A percentile compares a stretch with the other conserved stretches of the same genome.
Conservation (phyloP, 92 coral and sea anemone genomes). For the Epizoanthus illoricatus region DNA sequence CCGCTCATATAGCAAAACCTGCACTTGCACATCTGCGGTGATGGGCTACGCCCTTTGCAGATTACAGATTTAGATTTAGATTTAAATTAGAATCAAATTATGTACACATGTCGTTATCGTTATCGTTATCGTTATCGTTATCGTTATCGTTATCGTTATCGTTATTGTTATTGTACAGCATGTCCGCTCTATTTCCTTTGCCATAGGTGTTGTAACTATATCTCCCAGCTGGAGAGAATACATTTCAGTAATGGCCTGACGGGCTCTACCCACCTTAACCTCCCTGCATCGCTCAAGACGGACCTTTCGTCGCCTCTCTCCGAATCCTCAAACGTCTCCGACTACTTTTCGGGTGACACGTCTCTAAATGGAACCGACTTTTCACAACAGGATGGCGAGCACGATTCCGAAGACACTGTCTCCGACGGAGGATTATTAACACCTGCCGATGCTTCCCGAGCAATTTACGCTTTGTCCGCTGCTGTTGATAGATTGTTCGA, state of each 20-base stretch:
- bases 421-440: conserved; percentile 75
- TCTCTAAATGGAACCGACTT: conserved; percentile 78
- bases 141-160: not conserved
- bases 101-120: too few relatives aligned
- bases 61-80: too few relatives aligned
- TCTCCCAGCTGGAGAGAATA: conserved; percentile 81
- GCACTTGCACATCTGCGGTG: too few relatives aligned
- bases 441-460: conserved; percentile 90
- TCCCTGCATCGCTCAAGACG: conserved; percentile 59
- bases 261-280: conserved; percentile 55
- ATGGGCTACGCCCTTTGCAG: too few relatives aligned
- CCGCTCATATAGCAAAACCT: too few relatives aligned
- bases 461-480: conserved; percentile 94
- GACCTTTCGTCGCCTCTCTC: conserved; percentile 89
- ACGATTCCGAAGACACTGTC: conserved; percentile 61
- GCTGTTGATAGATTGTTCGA: conserved; percentile 97
- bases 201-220: conserved; percentile 86
- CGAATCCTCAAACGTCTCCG: conserved; percentile 84
- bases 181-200: not conserved
- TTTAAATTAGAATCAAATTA: too few relatives aligned
- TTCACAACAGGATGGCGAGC: conserved; percentile 65
- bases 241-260: conserved; percentile 68
- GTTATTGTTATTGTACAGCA: not conserved
- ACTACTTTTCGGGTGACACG: conserved; percentile 80
- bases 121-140: not conserved